Evolutionary conservation across 2,888 invertebrate genomes (phyloP).

Genomic region (Thera obeliscata): DNA sequence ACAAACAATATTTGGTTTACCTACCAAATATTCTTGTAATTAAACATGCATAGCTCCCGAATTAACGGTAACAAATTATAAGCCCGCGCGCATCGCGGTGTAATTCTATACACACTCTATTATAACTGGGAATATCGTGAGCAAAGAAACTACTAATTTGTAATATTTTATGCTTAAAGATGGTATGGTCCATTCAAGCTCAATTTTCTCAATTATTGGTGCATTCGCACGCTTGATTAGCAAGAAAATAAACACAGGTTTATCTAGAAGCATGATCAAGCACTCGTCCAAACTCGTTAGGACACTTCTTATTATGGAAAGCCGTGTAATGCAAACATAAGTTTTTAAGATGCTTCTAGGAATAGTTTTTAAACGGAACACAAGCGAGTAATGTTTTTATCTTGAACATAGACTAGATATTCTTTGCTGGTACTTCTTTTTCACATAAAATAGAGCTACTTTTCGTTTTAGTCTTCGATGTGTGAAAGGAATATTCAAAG

Average conservation of each 20-base stretch:
- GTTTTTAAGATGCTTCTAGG: neutral
- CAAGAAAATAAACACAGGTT: slow-evolving; percentile 5
- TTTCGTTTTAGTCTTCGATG: neutral
- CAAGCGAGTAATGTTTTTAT: neutral
- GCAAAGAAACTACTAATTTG: slow-evolving; percentile 5
- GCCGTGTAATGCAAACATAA: neutral
- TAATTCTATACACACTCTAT: neutral
- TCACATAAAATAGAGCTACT: neutral
- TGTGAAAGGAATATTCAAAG: neutral
- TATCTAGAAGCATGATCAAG: slow-evolving; percentile 1
- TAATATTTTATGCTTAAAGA: slow-evolving; percentile 4
- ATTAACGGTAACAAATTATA: slow-evolving; percentile 6
- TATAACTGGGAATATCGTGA: slow-evolving; percentile 6
- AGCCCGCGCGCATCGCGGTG: neutral
- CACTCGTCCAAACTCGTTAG: slow-evolving; percentile 1
- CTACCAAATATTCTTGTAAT: neutral
- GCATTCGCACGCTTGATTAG: slow-evolving; percentile 30
- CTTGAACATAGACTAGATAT: neutral
- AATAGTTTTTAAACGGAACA: slow-evolving; percentile 1
- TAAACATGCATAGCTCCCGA: neutral
- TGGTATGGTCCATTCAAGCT: slow-evolving; percentile 1
- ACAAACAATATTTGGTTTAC: too few relatives aligned
- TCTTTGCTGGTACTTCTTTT: neutral
- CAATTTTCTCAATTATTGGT: slow-evolving; percentile 35
- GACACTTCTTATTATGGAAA: slow-evolving; percentile 7